A percentile compares a stretch with the other conserved stretches of the same genome.
Evolutionary conservation across 1,140 invertebrate species (phyloP).

Genomic region (Cydia fagiglandana): DNA sequence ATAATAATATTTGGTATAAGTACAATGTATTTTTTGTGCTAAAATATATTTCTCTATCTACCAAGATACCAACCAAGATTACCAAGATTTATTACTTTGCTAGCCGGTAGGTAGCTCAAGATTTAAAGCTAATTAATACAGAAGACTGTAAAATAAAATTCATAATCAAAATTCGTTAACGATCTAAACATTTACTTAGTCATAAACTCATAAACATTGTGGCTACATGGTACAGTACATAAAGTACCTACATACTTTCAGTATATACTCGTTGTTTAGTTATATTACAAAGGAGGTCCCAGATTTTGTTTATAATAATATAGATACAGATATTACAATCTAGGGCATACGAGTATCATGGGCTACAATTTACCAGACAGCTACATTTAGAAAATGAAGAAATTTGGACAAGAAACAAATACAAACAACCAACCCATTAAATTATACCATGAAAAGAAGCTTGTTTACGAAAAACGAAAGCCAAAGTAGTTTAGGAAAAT

Average conservation of each 20-base stretch:
- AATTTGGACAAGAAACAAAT: not conserved
- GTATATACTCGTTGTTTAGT: not conserved
- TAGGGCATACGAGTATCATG: no score
- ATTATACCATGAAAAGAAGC: slow-evolving; percentile 40
- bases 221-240: not conserved
- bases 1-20: no score
- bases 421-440: slow-evolving; percentile 35
- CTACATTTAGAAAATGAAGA: not conserved
- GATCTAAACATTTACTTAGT: not conserved
- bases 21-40: no score
- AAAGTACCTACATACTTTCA: no score
- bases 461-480: slow-evolving; percentile 40
- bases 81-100: not conserved
- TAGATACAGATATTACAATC: no score
- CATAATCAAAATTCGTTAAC: not conserved
- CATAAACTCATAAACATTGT: not conserved
- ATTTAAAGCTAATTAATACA: not conserved
- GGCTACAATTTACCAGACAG: no score
- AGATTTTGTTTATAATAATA: no score
- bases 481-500: slow-evolving; percentile 41
- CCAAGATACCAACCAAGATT: no score
- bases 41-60: no score
- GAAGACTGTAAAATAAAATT: not conserved
- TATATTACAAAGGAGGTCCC: no score
- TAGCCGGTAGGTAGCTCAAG: not conserved